Base-by-base conservation (phyloP, 2,113 vertebrate species). In the Brachypodius melanocephalos region DNA sequence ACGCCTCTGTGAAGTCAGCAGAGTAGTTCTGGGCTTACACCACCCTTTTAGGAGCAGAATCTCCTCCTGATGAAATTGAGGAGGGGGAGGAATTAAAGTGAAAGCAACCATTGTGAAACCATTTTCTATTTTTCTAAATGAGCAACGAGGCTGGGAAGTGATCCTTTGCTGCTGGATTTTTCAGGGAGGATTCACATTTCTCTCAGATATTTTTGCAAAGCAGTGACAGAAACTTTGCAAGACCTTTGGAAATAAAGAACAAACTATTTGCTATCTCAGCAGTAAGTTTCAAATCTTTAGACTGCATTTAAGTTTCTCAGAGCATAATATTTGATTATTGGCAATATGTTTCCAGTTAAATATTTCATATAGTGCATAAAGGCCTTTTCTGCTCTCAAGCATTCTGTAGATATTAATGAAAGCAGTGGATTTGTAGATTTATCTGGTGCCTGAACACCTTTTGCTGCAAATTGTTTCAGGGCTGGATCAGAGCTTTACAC, bases 341-440 rank as follows among this genome's bases (percentile, higher is more conserved):
- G 82, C 92, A 95, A 94, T 96, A 95, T 83, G 82, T 93, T 96
- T 94, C 83, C 75, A 94, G 85, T 94, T 97, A 91, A 96, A 96
- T 96, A 94, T 96, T 96, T 97, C 92, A 95, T 96, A 77, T 52
- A 68, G 79, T 88, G 75, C 65, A 90, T 91, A 94, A 96, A 92
- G 93, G 76, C 79, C 65, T 93, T 69, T 71, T 86, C 88, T 91
- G 45, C 75, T 95, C 75, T 55, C 3, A 0, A 94, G 90, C n/a
- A 68, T 90, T 96, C 79, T 81, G 52, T 63, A 73, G 84, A 55
- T 78, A 89, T 93, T 96, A 94, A 94, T 93, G 93, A 96, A 96
- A 96, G 65, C 68, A 57, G 63, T 72, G 92, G 81, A 89, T 97
- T 52, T 78, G 76, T 63, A 81, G 86, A 87, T 88, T 89, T 94